Percentiles rank a stretch among this genome's conserved stretches.
Conservation (phyloP, 2,113 vertebrate species). For the Cyanistes caeruleus region DNA sequence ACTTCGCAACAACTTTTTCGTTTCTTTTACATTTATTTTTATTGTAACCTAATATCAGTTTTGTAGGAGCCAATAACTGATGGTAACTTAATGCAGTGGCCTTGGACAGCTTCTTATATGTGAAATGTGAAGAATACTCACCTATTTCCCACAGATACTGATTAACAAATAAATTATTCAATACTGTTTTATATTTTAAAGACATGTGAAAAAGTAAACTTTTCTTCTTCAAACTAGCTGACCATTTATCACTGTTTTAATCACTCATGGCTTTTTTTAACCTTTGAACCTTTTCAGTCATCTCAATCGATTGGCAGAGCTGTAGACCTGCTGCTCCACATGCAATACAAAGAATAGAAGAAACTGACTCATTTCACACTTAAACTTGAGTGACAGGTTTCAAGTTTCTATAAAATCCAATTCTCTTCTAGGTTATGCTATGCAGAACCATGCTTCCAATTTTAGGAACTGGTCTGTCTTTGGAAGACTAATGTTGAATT, state of each 20-base stretch:
- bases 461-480: background rate
- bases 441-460: background rate
- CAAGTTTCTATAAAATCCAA: background rate
- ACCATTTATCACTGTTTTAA: background rate
- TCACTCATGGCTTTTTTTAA: background rate
- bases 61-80: background rate
- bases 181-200: background rate
- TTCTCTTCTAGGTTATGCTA: background rate
- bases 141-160: constrained; percentile 8
- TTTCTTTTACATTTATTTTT: background rate
- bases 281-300: background rate
- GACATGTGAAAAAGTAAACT: background rate
- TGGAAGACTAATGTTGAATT: background rate
- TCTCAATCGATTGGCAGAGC: background rate
- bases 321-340: background rate
- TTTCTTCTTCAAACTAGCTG: background rate
- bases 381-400: background rate
- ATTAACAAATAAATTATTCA: background rate
- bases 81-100: background rate
- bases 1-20: background rate
- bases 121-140: constrained; percentile 26
- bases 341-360: background rate
- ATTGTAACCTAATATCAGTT: background rate
- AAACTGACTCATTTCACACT: background rate
- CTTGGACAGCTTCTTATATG: background rate